phyloP scores from a whole-genome alignment of 2,797 vertebrate species.

The Gambusia yucatana region DNA sequence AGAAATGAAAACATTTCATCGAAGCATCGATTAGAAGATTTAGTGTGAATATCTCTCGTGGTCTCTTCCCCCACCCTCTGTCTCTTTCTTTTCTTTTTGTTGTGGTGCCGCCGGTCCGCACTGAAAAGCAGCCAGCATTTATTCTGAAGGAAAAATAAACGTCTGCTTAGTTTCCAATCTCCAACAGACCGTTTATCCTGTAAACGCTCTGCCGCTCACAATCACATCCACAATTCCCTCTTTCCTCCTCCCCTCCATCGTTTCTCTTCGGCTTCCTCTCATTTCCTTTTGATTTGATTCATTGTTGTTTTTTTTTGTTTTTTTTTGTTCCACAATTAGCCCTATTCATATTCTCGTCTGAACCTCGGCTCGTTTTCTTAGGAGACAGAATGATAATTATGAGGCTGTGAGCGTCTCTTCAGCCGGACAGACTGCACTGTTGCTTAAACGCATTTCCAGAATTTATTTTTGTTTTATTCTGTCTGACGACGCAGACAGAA shows the following conservation, averaged over 20 bases:
- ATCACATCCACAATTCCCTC: slow-evolving; percentile 32
- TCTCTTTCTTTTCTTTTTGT: not conserved
- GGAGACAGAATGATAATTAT: slow-evolving; percentile 10
- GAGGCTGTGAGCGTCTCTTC: slow-evolving; percentile 10
- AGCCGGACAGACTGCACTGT: slow-evolving; percentile 10
- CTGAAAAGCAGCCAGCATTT: slow-evolving; percentile 9
- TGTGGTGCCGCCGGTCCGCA: slow-evolving; percentile 24
- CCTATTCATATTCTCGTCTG: not conserved
- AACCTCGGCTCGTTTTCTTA: slow-evolving; percentile 6
- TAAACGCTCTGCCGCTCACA: slow-evolving; percentile 35
- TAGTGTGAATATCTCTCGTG: not conserved
- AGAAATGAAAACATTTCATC: slow-evolving; percentile 45
- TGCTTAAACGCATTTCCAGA: slow-evolving; percentile 16
- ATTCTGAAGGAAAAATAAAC: slow-evolving; percentile 42
- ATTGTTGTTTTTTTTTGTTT: not conserved
- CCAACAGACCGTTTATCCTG: slow-evolving; percentile 23
- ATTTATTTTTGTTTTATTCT: slow-evolving; percentile 2
- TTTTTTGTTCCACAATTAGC: not conserved
- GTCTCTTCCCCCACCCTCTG: not conserved
- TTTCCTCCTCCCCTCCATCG: slow-evolving; percentile 22
- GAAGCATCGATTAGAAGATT: slow-evolving; percentile 32
- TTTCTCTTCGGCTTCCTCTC: slow-evolving; percentile 11
- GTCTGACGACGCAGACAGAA: not conserved
- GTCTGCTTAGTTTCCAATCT: slow-evolving; percentile 43
- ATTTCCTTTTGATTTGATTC: slow-evolving; percentile 25